Conservation (phyloP, 1,140 invertebrate species). For the Bombus cullumanus region DNA sequence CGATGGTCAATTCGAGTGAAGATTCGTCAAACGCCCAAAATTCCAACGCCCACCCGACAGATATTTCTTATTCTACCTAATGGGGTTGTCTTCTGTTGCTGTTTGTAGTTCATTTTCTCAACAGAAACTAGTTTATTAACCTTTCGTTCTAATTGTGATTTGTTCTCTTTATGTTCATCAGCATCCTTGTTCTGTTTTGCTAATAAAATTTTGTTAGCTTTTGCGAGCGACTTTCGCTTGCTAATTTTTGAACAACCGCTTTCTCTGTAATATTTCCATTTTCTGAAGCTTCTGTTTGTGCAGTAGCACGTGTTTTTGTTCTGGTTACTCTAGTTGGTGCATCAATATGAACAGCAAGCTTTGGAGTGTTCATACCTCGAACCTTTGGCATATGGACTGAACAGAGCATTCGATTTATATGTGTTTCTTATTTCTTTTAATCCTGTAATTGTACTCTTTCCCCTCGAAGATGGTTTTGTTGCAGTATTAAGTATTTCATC, state of each 20-base stretch:
- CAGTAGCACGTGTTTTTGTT: constrained; percentile 79
- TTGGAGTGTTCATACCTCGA: constrained; percentile 70
- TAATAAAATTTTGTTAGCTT: constrained; percentile 75
- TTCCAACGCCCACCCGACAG: too few relatives aligned
- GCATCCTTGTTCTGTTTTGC: constrained; percentile 67
- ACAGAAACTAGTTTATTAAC: constrained; percentile 37
- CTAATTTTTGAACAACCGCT: constrained; percentile 68
- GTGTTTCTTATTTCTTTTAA: constrained; percentile 49
- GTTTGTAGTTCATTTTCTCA: constrained; percentile 58
- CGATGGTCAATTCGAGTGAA: too few relatives aligned
- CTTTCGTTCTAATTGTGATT: constrained; percentile 52
- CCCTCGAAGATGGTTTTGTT: constrained; percentile 15
- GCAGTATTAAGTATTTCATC: constrained; percentile 67
- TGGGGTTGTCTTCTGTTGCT: constrained; percentile 72
- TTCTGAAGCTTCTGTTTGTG: constrained; percentile 48
- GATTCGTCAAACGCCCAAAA: too few relatives aligned
- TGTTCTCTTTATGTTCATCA: constrained; percentile 76
- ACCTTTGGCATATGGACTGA: constrained; percentile 84
- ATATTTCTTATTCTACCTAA: constrained; percentile 71
- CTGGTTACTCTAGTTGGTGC: constrained; percentile 75
- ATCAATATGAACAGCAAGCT: constrained; percentile 53
- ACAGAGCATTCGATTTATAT: constrained; percentile 75
- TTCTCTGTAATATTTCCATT: constrained; percentile 18
- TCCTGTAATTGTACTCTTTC: not conserved
- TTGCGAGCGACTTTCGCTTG: constrained; percentile 76